Evolutionary conservation across 1,140 invertebrate species (phyloP), one percentile per base, ranked within the genome.

Genomic region (Brachystomella parvula): DNA sequence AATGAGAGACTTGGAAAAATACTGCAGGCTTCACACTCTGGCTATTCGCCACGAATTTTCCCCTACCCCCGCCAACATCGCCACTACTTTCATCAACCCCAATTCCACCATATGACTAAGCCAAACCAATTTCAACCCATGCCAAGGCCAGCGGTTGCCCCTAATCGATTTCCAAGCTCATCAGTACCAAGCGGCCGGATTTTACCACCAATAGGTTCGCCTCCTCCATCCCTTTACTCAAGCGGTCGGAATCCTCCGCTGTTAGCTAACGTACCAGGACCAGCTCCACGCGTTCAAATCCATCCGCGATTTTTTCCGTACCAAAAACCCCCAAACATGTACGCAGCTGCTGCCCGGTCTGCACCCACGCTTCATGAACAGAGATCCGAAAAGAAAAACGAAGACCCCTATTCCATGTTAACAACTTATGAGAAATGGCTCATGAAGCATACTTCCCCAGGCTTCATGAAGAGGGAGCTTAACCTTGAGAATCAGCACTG

Each of bases 401-500:
- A 53, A 53, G 49, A 53, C 24, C 24, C 49, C 6, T 59, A 59
- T 31, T 21, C 15, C 31, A 66, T 44, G 31, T 44, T 70, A 2
- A 70, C 69, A 30, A 47, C 61, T 3, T 70, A 67, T 61, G 69
- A 70, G 21, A 61, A 61, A 32, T 66, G 61, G 56, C 49, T 69
- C 9, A 15, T 30, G 57, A 44, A 44, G n/a, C 49, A 26, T 6
- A 53, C 3, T 6, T 19, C 15, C 6, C 9, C 12, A 53, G 49
- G 49, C 6, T 15, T 69, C 2, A 44, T 21, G 6, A 57, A 30
- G 3, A 15, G 58, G 53, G 58, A 60, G 58, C 9, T 19, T 12
- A 19, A 15, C 58, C 21, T 28, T 6, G 32, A 33, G 24, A 53
- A 60, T 19, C 9, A 26, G 12, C 58, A 33, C 29, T 33, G 58